Evolutionary conservation across 2,888 invertebrate genomes (phyloP), one percentile per base, ranked within the genome.

Genomic region (Drosophila crucigera): DNA sequence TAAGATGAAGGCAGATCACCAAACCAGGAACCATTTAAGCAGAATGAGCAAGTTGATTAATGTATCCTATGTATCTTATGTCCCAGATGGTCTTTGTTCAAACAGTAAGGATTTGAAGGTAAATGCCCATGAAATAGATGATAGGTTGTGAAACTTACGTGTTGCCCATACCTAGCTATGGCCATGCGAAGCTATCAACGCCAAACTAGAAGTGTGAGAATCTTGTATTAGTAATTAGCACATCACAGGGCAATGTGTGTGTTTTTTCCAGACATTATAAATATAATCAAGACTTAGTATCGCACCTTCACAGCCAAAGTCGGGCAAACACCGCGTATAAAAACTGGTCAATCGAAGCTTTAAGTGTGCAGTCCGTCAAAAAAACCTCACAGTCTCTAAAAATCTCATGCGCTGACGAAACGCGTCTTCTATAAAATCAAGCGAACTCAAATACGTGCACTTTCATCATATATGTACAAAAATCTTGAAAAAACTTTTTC

Each of bases 201-300:
- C 30, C 59, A 60, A 54, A 49, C 41, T 19, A 50, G 50, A 82
- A 80, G 80, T 87, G 89, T 78, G 91, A 91, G 90, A 87, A 87
- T 91, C 80, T 89, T 87, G 91, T 78, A 73, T 76, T 49, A 64
- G 63, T 69, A 87, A 91, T 87, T 87, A 87, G 60, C 87, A 91
- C 91, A 73, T 86, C 22, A 58, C 52, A 50, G 41, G 4, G 54
- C 35, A 19, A 11, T 58, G 60, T 76, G 69, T 82, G 68, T 49
- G 16, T 28, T 59, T 25, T 50, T 65, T 53, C 60, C 75, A 82
- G 83, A 65, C 71, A 79, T 77, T 68, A 81, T 81, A 79, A 83
- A 73, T 72, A 80, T 75, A 74, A 76, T 82, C 76, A 76, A 82
- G 76, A 69, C 76, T 85, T 58, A 68, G 67, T 61, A 76, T 73